Percentiles rank a stretch among this genome's conserved stretches.
phyloP scores from a whole-genome alignment of 2,113 vertebrate genomes.

The Osmerus eperlanus region DNA sequence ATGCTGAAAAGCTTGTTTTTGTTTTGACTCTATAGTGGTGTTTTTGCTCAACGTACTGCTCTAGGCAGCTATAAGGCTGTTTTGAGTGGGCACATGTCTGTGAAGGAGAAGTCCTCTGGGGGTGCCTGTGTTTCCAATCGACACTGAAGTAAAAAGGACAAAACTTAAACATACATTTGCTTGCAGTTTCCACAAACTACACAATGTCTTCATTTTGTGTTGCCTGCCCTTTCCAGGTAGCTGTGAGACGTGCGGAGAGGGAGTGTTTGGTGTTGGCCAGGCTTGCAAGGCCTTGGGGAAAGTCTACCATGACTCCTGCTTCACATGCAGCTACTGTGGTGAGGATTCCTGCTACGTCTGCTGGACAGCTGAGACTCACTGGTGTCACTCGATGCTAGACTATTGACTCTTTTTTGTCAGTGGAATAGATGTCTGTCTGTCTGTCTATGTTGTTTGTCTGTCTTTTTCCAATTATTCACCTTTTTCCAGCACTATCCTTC shows the following conservation, averaged over 20 bases:
- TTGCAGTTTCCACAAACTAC: neutral
- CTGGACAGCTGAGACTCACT: neutral
- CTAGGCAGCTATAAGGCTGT: neutral
- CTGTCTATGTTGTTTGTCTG: neutral
- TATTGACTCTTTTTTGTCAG: neutral
- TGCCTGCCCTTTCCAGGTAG: conserved; percentile 30
- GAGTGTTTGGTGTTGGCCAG: conserved; percentile 28
- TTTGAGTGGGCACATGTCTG: no score
- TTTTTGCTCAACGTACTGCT: neutral
- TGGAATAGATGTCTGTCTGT: neutral
- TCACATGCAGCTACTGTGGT: conserved; percentile 60
- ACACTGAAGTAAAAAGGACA: no score
- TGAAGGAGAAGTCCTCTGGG: no score
- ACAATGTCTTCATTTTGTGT: neutral
- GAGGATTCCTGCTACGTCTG: conserved; percentile 29
- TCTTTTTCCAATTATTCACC: neutral
- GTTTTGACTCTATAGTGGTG: neutral
- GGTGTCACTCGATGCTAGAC: neutral
- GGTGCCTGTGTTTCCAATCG: no score
- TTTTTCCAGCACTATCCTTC: neutral
- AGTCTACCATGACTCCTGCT: conserved; percentile 57
- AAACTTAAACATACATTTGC: neutral
- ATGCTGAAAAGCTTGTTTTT: neutral
- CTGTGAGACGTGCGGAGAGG: conserved; percentile 46
- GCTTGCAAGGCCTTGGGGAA: conserved; percentile 54